A percentile compares a stretch with the other conserved stretches of the same genome.
These are phyloP conservation scores for Littorina saxatilis DNA, from an alignment of 1,140 invertebrate genomes.

Conservation along the genomic window DNA sequence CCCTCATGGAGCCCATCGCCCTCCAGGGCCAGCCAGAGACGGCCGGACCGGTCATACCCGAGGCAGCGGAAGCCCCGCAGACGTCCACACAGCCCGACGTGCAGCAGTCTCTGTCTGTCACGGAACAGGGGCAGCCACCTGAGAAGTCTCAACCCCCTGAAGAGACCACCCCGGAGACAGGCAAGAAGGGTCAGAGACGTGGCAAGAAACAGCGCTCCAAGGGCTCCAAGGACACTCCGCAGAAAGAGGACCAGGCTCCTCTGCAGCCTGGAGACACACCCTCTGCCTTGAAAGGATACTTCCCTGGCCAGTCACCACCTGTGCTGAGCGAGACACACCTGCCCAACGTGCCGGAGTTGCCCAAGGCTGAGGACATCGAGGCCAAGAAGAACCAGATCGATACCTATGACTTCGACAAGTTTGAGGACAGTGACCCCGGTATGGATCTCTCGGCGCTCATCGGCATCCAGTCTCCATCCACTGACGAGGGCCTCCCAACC, in stretches of 20 bases:
- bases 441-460: slow-evolving; percentile 5
- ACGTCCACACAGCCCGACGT: slow-evolving; percentile 7
- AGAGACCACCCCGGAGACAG: slow-evolving; percentile 18
- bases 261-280: neutral
- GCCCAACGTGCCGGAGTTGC: slow-evolving; percentile 5
- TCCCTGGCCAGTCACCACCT: neutral
- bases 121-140: neutral
- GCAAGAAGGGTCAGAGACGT: slow-evolving; percentile 20
- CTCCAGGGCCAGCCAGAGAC: slow-evolving; percentile 31
- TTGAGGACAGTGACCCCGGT: slow-evolving; percentile 39
- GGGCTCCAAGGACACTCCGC: slow-evolving; percentile 10
- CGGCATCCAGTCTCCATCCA: slow-evolving; percentile 3
- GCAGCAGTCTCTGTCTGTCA: slow-evolving; percentile 35
- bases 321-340: slow-evolving; percentile 5
- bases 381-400: slow-evolving; percentile 42
- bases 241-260: neutral
- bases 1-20: slow-evolving; percentile 20
- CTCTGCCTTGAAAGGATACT: neutral
- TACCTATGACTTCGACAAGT: slow-evolving; percentile 52
- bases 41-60: slow-evolving; percentile 14
- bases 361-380: slow-evolving; percentile 16
- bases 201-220: slow-evolving; percentile 31
- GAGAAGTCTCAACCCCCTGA: slow-evolving; percentile 2
- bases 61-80: slow-evolving; percentile 33
- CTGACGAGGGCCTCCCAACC: neutral